These are phyloP conservation scores for Brachionus asplanchnoidis DNA, from an alignment of 1,140 invertebrate genomes.

Conservation along the genomic window DNA sequence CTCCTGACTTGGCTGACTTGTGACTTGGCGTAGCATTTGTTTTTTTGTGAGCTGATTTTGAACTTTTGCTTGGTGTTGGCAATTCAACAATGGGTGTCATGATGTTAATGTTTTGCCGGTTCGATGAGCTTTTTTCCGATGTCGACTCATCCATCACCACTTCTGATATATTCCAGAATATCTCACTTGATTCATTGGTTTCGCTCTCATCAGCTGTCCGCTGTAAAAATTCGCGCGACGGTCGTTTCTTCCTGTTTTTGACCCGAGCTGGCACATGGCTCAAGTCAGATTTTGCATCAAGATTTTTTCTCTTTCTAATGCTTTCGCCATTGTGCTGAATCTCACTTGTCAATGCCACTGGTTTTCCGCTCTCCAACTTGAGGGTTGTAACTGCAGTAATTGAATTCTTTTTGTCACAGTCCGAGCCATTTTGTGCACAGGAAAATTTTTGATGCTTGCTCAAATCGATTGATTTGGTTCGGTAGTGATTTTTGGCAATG, in stretches of 20 bases:
- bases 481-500: background rate
- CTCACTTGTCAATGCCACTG: background rate
- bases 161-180: constrained; percentile 40
- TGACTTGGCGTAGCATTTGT: constrained; percentile 1
- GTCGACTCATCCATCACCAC: constrained; percentile 18
- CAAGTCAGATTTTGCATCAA: background rate
- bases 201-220: constrained; percentile 36
- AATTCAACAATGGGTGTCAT: constrained; percentile 37
- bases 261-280: background rate
- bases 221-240: constrained; percentile 34
- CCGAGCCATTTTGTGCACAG: too few relatives aligned
- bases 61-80: background rate
- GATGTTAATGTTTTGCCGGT: background rate
- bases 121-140: background rate
- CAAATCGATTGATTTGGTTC: constrained; percentile 16
- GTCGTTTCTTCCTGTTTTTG: constrained; percentile 28
- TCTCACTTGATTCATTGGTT: constrained; percentile 26
- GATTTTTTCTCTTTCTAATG: background rate
- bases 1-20: background rate
- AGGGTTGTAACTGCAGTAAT: constrained; percentile 28
- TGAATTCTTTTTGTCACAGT: background rate
- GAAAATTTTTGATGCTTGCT: background rate
- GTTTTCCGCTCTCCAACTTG: background rate
- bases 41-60: background rate
- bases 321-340: background rate